Evolutionary conservation across 2,888 invertebrate genomes (phyloP), one percentile per base, ranked within the genome.

Genomic region (Galeruca laticollis): DNA sequence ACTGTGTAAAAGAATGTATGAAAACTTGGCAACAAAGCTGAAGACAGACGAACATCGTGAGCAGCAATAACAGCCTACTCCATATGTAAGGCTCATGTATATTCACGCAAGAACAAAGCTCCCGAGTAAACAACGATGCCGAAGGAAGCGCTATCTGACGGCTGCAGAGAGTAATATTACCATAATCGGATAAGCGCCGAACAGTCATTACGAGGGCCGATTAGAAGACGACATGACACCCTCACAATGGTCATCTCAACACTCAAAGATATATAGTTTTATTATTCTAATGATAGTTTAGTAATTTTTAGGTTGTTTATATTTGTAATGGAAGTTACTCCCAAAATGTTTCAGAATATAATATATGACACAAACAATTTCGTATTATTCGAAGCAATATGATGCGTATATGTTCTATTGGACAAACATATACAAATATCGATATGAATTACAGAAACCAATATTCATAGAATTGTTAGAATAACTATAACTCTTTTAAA

Each of bases 11-110:
- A 5, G 18, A 72, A 75, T 76, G 71, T 76, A 70, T 74, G 63
- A 49, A 66, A 73, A 68, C 63, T 21, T 37, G 63, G 75, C 71
- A 71, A 71, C 67, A 40, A 49, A 37, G 65, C 60, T 33, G 63
- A 72, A 72, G 67, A 72, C 66, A 66, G 63, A 57, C 70, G 60
- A 63, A 65, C 65, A 73, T 69, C 72, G 63, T 65, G 64, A 73
- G 70, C 66, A 68, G 71, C 74, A 74, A 84, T 84, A 84, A 84
- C 83, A 83, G 81, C 82, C 84, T 84, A 80, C 78, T 84, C 84
- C 84, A 85, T 85, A 84, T 85, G 84, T 84, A 85, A 84, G 83
- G 82, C 84, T 85, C 84, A 85, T 84, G 84, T 85, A 84, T 85
- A 85, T 85, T 85, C 84, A 85, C 82, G 81, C 77, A 79, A 78